Percentiles rank a stretch among this genome's conserved stretches.
Conservation (phyloP, 2,888 invertebrate genomes). For the Ophioninae sp. region DNA sequence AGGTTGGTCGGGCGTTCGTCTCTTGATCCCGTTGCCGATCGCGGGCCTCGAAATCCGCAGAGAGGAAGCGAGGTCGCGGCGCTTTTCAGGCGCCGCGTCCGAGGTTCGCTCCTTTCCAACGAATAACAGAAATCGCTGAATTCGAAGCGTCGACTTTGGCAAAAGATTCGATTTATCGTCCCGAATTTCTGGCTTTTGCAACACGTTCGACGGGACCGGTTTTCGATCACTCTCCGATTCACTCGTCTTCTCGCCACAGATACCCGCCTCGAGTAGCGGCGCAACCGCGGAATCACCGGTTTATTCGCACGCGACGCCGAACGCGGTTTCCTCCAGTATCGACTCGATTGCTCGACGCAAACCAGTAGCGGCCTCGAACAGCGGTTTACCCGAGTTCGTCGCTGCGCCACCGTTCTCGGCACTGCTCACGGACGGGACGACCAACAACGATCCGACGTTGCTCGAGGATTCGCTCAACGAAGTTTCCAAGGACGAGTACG, state of each 20-base stretch:
- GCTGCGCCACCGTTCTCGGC: conserved; percentile 77
- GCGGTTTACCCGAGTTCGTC: conserved; percentile 75
- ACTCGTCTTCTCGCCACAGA: not conserved
- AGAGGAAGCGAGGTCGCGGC: too few species aligned
- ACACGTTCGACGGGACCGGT: not conserved
- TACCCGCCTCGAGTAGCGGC: conserved; percentile 53
- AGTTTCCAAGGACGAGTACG: conserved; percentile 76
- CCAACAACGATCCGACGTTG: conserved; percentile 74
- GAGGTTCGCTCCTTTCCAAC: too few species aligned
- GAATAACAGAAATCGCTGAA: too few species aligned
- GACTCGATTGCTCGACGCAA: conserved; percentile 61
- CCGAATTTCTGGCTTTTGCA: not conserved
- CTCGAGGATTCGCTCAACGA: conserved; percentile 76
- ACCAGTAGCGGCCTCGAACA: conserved; percentile 57
- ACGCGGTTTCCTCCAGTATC: conserved; percentile 54
- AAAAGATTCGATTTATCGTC: too few species aligned
- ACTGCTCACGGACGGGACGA: conserved; percentile 77
- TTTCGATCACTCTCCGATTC: not conserved
- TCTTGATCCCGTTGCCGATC: not conserved
- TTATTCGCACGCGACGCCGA: conserved; percentile 64
- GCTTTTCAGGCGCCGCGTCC: too few species aligned
- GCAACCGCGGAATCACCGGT: conserved; percentile 51
- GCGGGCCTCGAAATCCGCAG: too few species aligned
- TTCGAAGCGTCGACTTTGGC: too few species aligned
- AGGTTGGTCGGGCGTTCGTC: conserved; percentile 67